Conservation (phyloP, 1,140 invertebrate species). For the Pygmarrhopalites habei region DNA sequence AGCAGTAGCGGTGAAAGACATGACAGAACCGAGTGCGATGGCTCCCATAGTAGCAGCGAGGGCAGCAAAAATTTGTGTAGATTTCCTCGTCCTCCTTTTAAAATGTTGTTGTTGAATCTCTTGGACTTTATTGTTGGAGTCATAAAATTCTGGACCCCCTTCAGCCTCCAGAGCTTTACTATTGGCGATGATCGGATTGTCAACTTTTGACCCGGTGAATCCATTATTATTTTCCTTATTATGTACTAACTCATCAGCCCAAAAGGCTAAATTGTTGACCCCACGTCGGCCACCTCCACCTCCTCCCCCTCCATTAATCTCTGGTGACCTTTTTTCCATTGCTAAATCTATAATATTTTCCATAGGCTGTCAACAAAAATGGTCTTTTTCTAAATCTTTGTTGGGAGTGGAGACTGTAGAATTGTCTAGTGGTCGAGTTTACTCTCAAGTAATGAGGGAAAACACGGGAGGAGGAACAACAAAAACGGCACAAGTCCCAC, state of each 20-base stretch:
- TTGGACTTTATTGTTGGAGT: no score
- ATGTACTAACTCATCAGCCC: background rate
- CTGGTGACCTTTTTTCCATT: slow-evolving; percentile 9
- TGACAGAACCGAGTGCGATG: slow-evolving; percentile 23
- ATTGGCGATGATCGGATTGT: background rate
- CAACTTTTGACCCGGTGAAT: no score
- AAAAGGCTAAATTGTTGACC: background rate
- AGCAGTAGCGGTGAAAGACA: slow-evolving; percentile 20
- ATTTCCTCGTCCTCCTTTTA: background rate
- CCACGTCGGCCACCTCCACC: background rate
- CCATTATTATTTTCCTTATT: background rate
- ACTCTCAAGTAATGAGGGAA: no score
- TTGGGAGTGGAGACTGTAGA: no score
- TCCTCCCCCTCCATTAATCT: background rate
- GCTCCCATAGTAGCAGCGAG: slow-evolving; percentile 26
- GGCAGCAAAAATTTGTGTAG: slow-evolving; percentile 12
- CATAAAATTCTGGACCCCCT: background rate
- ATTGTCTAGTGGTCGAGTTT: no score
- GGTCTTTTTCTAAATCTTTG: background rate
- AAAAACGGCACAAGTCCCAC: no score
- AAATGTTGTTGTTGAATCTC: no score
- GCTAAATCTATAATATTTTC: background rate
- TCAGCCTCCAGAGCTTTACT: background rate
- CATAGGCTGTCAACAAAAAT: background rate
- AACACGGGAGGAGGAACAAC: no score